These are phyloP conservation scores for Tympanoctomys barrerae DNA, from an alignment of 2,797 vertebrate genomes.

Conservation along the genomic window DNA sequence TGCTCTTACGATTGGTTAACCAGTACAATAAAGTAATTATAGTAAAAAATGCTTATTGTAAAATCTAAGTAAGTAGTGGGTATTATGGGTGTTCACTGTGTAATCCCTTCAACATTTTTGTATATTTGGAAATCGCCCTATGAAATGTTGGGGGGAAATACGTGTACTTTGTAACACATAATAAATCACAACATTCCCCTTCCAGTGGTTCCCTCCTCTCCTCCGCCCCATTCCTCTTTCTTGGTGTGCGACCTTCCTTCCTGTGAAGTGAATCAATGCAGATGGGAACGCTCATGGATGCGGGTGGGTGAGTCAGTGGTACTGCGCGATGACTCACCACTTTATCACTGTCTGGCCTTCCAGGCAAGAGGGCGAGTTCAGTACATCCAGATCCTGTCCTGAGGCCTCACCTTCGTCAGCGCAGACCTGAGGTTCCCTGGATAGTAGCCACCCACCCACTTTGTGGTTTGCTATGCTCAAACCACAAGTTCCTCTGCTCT, in stretches of 20 bases:
- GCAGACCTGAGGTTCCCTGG: neutral
- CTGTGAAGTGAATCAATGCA: neutral
- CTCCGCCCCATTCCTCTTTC: neutral
- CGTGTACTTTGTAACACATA: neutral
- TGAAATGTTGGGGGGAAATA: neutral
- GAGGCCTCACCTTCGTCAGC: neutral
- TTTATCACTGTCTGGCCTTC: neutral
- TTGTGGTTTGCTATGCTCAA: neutral
- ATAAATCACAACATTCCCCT: neutral
- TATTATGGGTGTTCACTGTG: neutral
- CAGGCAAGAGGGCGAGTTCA: neutral
- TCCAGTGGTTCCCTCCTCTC: neutral
- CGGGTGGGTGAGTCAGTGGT: neutral
- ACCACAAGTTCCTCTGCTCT: neutral
- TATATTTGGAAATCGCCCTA: neutral
- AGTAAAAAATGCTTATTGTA: slow-evolving; percentile 22
- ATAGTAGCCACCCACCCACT: neutral
- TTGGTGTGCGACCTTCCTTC: neutral
- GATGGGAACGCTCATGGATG: neutral
- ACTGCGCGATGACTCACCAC: neutral
- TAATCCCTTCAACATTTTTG: neutral
- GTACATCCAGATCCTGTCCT: neutral
- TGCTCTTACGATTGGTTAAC: neutral
- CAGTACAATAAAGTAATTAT: neutral
- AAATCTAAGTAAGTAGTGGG: neutral